Conservation (phyloP, 1,140 invertebrate genomes). For the Polyergus mexicanus region DNA sequence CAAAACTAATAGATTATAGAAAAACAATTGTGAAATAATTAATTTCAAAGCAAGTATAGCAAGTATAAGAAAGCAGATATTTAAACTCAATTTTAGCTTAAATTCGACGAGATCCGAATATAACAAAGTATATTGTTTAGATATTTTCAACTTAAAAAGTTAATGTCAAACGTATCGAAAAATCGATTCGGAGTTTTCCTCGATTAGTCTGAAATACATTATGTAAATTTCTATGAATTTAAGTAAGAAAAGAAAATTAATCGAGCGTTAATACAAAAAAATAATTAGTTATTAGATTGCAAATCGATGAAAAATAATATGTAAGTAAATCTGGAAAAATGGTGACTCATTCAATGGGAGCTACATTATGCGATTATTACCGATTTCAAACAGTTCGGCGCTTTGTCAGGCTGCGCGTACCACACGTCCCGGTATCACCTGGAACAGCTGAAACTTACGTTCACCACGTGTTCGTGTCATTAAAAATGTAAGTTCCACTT, state of each 20-base stretch:
- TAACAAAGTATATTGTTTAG: not conserved
- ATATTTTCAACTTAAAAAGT: not conserved
- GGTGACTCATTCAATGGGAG: constrained; percentile 9
- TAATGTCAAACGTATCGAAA: not conserved
- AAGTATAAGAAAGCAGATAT: not conserved
- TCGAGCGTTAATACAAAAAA: not conserved
- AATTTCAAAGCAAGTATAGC: not conserved
- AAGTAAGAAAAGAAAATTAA: not conserved
- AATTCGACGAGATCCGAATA: too few species aligned
- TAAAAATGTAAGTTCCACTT: constrained; percentile 21
- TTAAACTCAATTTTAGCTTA: too few species aligned
- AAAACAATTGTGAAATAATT: not conserved
- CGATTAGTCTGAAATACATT: not conserved
- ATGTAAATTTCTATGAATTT: not conserved
- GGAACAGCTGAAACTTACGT: constrained; percentile 69
- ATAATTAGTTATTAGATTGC: not conserved
- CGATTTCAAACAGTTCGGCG: constrained; percentile 38
- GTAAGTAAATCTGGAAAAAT: constrained; percentile 18
- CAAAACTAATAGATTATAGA: not conserved
- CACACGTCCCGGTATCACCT: constrained; percentile 58
- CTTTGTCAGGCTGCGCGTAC: constrained; percentile 32
- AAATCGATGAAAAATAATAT: constrained; percentile 12
- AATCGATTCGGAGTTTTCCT: not conserved
- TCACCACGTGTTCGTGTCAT: constrained; percentile 66
- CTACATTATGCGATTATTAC: not conserved